Evolutionary conservation across 1,140 invertebrate genomes (phyloP), one percentile per base, ranked within the genome.

Genomic region (Aphaenogaster rudis): DNA sequence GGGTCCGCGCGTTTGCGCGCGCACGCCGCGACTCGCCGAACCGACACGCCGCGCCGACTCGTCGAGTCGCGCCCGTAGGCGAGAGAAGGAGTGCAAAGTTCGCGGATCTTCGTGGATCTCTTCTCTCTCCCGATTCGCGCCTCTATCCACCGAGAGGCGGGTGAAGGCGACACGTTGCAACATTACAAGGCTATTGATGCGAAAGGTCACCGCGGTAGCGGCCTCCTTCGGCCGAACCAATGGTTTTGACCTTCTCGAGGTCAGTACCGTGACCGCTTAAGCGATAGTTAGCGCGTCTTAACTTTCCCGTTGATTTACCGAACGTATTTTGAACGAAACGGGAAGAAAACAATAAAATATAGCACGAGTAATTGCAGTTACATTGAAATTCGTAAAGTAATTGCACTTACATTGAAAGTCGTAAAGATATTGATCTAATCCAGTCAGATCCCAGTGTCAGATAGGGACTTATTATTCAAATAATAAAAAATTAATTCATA

Each of bases 101-200:
- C 69, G 86, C 87, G 88, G 78, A 86, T 85, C 80, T 86, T 84
- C 81, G 81, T 42, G 78, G 28, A 36, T 76, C 28, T 69, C 52
- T 59, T 63, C 66, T 52, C 61, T 72, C 69, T 39, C 67, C 36
- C 36, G 61, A 48, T 89, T 85, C 82, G 71, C 57, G 17, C 57
- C 54, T 81, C 78, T 69, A 52, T 42, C 11, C 21, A 28, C 33
- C 64, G 52, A 67, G 39, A 57, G 88, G 66, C 64, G 86, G 79
- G 71, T 77, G 90, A 90, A 88, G 89, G 90, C 80, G 90, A 91
- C 84, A 91, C 79, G 74, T 86, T 88, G 67, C 79, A 86, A 90
- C 89, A 78, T 87, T 79, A 71, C 88, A 89, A 90, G 89, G 89
- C 86, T 87, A 80, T 67, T 36, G 64, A 77, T 84, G 61, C 50